Percentiles rank a stretch among this genome's conserved stretches.
phyloP scores from a whole-genome alignment of 1,140 invertebrate species.

The Thaumetopoea pityocampa region DNA sequence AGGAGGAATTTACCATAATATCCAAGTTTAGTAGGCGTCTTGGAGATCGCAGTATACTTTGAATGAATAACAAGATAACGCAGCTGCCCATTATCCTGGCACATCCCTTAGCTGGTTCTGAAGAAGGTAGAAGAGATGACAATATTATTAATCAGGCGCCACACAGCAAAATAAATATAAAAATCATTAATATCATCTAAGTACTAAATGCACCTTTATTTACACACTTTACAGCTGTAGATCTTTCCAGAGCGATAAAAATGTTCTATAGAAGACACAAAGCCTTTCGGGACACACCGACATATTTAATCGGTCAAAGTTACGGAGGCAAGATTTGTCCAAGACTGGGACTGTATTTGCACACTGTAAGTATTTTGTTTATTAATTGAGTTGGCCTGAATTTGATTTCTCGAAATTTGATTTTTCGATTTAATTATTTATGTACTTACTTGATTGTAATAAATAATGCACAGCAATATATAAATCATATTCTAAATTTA shows the following conservation, averaged over 20 bases:
- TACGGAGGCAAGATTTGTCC: constrained; percentile 85
- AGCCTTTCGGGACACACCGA: constrained; percentile 78
- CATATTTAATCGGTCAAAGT: constrained; percentile 83
- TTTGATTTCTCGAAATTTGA: not conserved
- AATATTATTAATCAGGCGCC: too few species aligned
- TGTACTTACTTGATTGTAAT: constrained; percentile 12
- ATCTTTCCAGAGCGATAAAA: constrained; percentile 52
- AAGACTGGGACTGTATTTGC: constrained; percentile 76
- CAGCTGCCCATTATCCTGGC: too few species aligned
- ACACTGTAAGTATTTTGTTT: constrained; percentile 42
- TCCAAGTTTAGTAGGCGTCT: too few species aligned
- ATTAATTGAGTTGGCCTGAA: too few species aligned
- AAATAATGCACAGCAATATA: constrained; percentile 6
- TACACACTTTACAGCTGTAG: constrained; percentile 53
- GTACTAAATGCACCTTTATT: too few species aligned
- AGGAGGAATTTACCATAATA: too few species aligned
- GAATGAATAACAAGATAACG: too few species aligned
- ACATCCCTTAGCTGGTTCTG: too few species aligned
- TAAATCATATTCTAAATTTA: constrained; percentile 1
- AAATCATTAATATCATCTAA: constrained; percentile 1
- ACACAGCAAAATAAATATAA: too few species aligned
- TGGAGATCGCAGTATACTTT: too few species aligned
- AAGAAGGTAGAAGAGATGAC: too few species aligned
- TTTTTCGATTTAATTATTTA: constrained; percentile 9
- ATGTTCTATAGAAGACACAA: constrained; percentile 74